Base-by-base conservation (phyloP, 2,797 vertebrate species). In the Aulostomus chinensis region DNA sequence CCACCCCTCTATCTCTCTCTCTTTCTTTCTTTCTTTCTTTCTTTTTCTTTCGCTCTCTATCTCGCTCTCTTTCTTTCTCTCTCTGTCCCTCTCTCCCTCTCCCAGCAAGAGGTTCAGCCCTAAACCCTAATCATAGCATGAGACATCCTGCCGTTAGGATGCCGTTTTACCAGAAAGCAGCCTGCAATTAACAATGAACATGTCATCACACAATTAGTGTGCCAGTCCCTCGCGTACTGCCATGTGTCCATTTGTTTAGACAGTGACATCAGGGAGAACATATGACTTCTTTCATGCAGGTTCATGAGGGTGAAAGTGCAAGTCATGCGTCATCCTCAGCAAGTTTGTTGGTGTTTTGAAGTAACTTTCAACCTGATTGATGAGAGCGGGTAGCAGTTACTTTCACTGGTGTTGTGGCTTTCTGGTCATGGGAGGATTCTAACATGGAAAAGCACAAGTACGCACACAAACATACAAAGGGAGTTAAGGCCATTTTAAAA, bases 171-270 rank as follows among this genome's bases (percentile, higher is more conserved):
- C 50, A 51, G 12, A 13, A 33, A 59, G 41, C 47, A 53, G 7
- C 58, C 58, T 62, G 32, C 71, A 80, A 73, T 83, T 78, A 71
- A 13, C 53, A 47, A 26, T 13, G 13, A 72, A 62, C 50, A 25
- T 66, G 57, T 73, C 76, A 77, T 68, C 70, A 43, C 13, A 31
- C n/a, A 50, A 39, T 65, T 71, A 61, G 39, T 41, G 17, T 11
- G 29, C 18, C 4, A 1, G 26, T 58, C 9, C 11, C 52, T 32
- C 25, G 32, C 16, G 52, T 24, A 2, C 7, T 14, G 31, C 39
- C 12, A 11, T 16, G 46, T 20, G 24, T 17, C 7, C 14, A 41
- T 57, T 32, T 53, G 26, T 63, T 56, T 42, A 22, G 48, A 58
- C 41, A 66, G 46, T 32, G 48, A 42, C 15, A 49, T 41, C 9